Conservation (phyloP, 2,888 invertebrate species). For the Helicoverpa assulta region DNA sequence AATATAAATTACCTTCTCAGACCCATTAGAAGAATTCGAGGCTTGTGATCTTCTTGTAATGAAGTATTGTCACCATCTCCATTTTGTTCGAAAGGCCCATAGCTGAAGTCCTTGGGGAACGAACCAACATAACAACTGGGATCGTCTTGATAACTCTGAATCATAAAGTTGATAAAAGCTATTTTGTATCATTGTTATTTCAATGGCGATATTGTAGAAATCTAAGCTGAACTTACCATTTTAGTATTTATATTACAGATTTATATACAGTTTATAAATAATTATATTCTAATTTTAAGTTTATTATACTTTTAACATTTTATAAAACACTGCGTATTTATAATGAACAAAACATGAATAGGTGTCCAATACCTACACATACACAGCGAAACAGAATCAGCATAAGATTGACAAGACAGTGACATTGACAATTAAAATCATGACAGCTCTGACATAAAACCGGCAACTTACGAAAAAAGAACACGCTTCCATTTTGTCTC, state of each 20-base stretch:
- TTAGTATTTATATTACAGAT: slow-evolving; percentile 32
- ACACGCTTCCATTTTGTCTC: too few relatives aligned
- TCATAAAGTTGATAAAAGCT: slow-evolving; percentile 62
- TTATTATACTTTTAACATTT: slow-evolving; percentile 47
- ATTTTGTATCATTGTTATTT: slow-evolving; percentile 41
- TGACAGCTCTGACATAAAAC: neutral
- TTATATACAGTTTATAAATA: slow-evolving; percentile 41
- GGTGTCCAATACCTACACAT: neutral
- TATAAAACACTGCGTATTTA: slow-evolving; percentile 57
- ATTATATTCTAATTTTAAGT: slow-evolving; percentile 20
- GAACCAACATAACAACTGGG: slow-evolving; percentile 89
- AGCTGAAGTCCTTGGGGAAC: slow-evolving; percentile 98
- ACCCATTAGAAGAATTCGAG: slow-evolving; percentile 98
- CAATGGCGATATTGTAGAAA: neutral
- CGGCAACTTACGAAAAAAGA: too few relatives aligned
- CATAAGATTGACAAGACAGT: slow-evolving; percentile 25
- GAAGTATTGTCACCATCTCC: slow-evolving; percentile 91
- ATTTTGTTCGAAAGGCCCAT: slow-evolving; percentile 96
- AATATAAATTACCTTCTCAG: slow-evolving; percentile 92
- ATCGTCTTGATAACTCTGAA: slow-evolving; percentile 86
- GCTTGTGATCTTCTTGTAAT: slow-evolving; percentile 94
- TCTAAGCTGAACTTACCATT: slow-evolving; percentile 52
- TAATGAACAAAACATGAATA: slow-evolving; percentile 43
- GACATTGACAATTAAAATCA: neutral
- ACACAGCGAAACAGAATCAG: neutral